These are phyloP conservation scores for Masticophis lateralis DNA, from an alignment of 2,797 vertebrate genomes.

Conservation along the genomic window DNA sequence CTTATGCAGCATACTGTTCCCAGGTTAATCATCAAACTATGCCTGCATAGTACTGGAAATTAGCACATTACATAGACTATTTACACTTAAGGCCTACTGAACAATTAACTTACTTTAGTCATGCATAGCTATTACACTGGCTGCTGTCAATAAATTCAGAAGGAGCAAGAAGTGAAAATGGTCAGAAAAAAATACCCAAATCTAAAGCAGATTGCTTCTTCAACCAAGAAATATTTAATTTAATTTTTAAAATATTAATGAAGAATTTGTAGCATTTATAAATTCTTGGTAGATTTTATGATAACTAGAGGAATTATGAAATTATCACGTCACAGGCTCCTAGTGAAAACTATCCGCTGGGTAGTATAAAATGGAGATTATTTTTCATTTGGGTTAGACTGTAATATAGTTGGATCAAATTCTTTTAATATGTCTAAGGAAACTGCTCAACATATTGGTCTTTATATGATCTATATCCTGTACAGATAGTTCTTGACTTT, in stretches of 20 bases:
- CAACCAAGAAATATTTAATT: neutral
- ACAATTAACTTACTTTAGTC: neutral
- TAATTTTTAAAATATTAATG: neutral
- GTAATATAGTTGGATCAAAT: neutral
- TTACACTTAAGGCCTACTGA: neutral
- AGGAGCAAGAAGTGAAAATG: neutral
- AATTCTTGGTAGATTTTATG: neutral
- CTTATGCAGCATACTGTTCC: neutral
- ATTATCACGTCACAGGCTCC: neutral
- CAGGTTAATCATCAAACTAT: neutral
- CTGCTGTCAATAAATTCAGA: neutral
- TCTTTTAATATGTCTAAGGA: neutral
- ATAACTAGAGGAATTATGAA: neutral
- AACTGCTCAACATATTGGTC: too few species aligned
- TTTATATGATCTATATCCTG: neutral
- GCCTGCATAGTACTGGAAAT: neutral
- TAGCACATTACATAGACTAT: neutral
- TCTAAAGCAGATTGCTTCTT: neutral
- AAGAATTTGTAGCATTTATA: neutral
- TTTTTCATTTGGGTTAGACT: neutral
- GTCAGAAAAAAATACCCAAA: neutral
- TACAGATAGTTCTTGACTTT: neutral
- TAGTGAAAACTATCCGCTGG: neutral
- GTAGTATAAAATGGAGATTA: neutral
- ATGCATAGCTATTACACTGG: neutral